phyloP scores from a whole-genome alignment of 2,888 invertebrate genomes.

The Eristalis tenax region DNA sequence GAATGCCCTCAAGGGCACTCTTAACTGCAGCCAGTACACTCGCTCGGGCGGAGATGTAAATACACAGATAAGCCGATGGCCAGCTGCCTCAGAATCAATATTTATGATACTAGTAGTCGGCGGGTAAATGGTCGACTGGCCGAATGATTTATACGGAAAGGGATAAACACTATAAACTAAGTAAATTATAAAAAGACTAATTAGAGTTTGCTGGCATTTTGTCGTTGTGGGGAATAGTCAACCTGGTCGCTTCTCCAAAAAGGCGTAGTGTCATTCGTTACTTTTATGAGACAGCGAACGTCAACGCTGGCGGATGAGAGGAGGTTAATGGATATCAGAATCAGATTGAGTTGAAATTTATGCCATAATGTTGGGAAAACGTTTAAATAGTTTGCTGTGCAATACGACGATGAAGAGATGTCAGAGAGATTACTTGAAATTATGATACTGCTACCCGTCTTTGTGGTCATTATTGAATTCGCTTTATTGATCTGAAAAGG shows the following conservation, averaged over 20 bases:
- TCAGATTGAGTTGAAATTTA: slow-evolving; percentile 1
- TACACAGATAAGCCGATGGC: slow-evolving; percentile 64
- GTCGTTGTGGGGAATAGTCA: background rate
- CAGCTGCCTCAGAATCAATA: slow-evolving; percentile 67
- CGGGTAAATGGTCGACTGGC: slow-evolving; percentile 49
- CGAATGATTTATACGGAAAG: slow-evolving; percentile 67
- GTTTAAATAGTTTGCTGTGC: background rate
- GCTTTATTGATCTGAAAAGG: background rate
- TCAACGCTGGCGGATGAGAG: slow-evolving; percentile 8
- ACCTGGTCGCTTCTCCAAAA: background rate
- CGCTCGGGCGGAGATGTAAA: slow-evolving; percentile 54
- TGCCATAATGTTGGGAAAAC: background rate
- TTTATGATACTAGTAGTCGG: slow-evolving; percentile 60
- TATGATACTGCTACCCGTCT: background rate
- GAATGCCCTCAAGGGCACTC: slow-evolving; percentile 42
- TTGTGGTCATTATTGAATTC: background rate
- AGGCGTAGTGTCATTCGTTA: slow-evolving; percentile 18
- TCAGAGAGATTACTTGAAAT: background rate
- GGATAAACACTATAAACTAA: slow-evolving; percentile 37
- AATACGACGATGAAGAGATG: background rate
- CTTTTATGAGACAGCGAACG: slow-evolving; percentile 32
- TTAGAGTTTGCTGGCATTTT: slow-evolving; percentile 38
- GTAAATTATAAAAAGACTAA: slow-evolving; percentile 51
- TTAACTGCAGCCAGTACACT: slow-evolving; percentile 37
- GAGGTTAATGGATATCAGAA: slow-evolving; percentile 15